Conservation (phyloP, 2,113 vertebrate species). For the Cryptomyrus ogoouensis region DNA sequence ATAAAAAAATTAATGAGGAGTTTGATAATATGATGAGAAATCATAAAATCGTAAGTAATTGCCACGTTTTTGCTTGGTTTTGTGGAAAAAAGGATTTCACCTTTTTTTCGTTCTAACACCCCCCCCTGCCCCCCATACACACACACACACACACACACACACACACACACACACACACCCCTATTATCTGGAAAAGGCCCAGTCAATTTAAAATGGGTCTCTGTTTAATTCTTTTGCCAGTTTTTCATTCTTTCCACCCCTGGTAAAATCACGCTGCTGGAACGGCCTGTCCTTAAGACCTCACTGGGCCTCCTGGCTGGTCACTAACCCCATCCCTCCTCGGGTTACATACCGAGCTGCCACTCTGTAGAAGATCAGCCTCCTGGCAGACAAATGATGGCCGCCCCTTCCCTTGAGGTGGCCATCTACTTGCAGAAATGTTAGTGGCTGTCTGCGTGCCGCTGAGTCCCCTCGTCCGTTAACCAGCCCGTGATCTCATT, state of each 20-base stretch:
- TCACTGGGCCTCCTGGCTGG: not conserved
- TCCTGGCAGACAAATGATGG: not conserved
- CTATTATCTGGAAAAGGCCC: not conserved
- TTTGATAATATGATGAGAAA: slow-evolving; percentile 99
- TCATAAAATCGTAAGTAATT: slow-evolving; percentile 83
- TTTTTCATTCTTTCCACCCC: not conserved
- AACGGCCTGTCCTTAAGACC: not conserved
- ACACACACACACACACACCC: not conserved
- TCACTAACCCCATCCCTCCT: not conserved
- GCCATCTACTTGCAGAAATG: not conserved
- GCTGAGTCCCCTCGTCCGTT: not conserved
- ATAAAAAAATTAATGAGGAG: slow-evolving; percentile 98
- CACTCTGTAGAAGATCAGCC: not conserved
- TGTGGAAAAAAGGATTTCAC: slow-evolving; percentile 15
- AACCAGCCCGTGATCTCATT: slow-evolving; percentile 9
- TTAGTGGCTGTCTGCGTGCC: not conserved
- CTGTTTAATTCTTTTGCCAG: not conserved
- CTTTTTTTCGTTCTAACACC: slow-evolving; percentile 17
- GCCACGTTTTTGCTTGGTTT: slow-evolving; percentile 26
- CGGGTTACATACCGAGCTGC: not conserved
- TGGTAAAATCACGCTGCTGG: slow-evolving; percentile 19
- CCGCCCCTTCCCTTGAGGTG: not conserved
- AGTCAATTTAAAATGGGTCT: slow-evolving; percentile 7
- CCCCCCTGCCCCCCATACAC: not conserved
- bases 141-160: not conserved